phyloP scores from a whole-genome alignment of 2,797 vertebrate species.

The Tapera naevia region DNA sequence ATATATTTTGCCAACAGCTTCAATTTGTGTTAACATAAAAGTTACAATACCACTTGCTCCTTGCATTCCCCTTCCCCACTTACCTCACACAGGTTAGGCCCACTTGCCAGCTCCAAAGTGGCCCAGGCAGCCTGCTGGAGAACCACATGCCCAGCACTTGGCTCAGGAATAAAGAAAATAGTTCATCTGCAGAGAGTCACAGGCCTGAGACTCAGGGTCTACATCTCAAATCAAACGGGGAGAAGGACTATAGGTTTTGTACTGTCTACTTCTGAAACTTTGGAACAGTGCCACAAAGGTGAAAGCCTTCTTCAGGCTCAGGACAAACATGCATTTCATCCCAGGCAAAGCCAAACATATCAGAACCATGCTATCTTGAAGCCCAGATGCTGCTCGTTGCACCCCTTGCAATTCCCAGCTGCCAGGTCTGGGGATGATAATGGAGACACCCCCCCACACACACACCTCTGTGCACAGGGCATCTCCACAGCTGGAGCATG shows the following conservation, averaged over 20 bases:
- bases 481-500: neutral
- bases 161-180: neutral
- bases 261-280: too few species aligned
- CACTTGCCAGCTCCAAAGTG: neutral
- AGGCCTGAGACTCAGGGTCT: neutral
- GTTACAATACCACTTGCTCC: neutral
- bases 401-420: neutral
- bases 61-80: neutral
- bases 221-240: neutral
- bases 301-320: neutral
- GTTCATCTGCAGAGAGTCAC: neutral
- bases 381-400: neutral
- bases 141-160: neutral
- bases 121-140: neutral
- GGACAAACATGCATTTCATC: neutral
- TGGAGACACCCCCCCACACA: fast-evolving
- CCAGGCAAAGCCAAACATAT: neutral
- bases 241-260: neutral
- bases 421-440: fast-evolving
- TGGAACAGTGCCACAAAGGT: neutral
- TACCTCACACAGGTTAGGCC: neutral
- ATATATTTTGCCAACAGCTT: conserved; percentile 26
- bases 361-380: neutral
- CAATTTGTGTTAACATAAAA: neutral
- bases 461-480: too few species aligned